Evolutionary conservation across 2,888 invertebrate genomes (phyloP).

Genomic region (Athripsodes cinereus): DNA sequence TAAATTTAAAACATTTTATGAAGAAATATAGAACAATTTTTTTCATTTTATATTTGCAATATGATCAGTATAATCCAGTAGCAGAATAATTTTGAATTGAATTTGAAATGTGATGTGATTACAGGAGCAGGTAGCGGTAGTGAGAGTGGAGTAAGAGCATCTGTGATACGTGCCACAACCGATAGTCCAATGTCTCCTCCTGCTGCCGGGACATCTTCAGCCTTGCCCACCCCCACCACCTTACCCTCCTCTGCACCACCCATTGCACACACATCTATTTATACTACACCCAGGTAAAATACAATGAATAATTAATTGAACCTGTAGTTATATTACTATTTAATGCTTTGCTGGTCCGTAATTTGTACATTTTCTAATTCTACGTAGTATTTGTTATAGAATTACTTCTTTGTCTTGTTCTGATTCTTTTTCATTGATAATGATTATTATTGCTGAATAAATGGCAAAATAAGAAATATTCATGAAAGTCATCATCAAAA

Average conservation of each 20-base stretch:
- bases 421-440: no score
- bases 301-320: no score
- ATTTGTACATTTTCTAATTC: background rate
- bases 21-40: background rate
- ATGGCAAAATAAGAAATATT: no score
- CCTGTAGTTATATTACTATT: no score
- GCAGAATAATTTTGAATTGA: background rate
- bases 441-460: no score
- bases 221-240: constrained; percentile 31
- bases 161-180: constrained; percentile 63
- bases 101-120: background rate
- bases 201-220: constrained; percentile 39
- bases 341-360: no score
- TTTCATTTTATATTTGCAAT: constrained; percentile 1
- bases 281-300: constrained; percentile 22
- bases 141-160: constrained; percentile 40
- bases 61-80: constrained; percentile 4
- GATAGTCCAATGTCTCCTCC: constrained; percentile 84
- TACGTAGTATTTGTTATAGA: background rate
- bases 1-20: no score
- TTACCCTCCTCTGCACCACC: constrained; percentile 33
- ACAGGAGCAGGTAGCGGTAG: constrained; percentile 17
- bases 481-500: no score
- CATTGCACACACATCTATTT: constrained; percentile 36
- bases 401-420: background rate